A percentile compares a stretch with the other conserved stretches of the same genome.
Evolutionary conservation across 2,113 vertebrate genomes (phyloP).

Genomic region (Bothrops jararaca): DNA sequence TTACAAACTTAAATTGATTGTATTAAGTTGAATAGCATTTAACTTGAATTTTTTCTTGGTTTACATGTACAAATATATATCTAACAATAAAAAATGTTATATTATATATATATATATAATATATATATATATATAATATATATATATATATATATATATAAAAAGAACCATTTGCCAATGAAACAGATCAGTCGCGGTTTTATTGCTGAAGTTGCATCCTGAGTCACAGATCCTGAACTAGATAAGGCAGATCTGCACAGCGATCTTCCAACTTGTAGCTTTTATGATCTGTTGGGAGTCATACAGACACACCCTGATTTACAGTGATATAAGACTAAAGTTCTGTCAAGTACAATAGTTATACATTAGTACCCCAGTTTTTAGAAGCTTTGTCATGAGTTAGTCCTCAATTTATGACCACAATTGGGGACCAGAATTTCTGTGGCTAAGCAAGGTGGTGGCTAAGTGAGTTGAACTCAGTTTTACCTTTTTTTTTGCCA

Average conservation of each 20-base stretch:
- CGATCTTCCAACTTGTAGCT: neutral
- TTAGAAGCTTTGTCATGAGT: neutral
- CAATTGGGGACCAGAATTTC: neutral
- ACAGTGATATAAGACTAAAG: neutral
- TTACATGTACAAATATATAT: too few species aligned
- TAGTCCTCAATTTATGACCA: neutral
- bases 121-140: too few species aligned
- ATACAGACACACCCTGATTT: neutral
- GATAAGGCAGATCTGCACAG: neutral
- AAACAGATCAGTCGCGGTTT: neutral
- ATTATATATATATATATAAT: too few species aligned
- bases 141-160: too few species aligned
- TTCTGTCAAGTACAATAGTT: neutral
- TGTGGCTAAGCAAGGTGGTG: neutral
- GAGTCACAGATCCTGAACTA: neutral
- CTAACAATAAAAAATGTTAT: too few species aligned
- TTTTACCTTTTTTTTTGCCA: neutral
- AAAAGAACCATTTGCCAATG: neutral
- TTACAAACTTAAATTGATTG: too few species aligned
- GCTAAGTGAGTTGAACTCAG: neutral
- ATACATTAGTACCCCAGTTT: neutral
- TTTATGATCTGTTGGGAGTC: neutral
- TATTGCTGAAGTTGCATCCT: neutral
- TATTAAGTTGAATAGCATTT: too few species aligned
- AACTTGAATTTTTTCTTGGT: too few species aligned